Evolutionary conservation across 2,888 invertebrate species (phyloP).

Genomic region (Suillia variegata): DNA sequence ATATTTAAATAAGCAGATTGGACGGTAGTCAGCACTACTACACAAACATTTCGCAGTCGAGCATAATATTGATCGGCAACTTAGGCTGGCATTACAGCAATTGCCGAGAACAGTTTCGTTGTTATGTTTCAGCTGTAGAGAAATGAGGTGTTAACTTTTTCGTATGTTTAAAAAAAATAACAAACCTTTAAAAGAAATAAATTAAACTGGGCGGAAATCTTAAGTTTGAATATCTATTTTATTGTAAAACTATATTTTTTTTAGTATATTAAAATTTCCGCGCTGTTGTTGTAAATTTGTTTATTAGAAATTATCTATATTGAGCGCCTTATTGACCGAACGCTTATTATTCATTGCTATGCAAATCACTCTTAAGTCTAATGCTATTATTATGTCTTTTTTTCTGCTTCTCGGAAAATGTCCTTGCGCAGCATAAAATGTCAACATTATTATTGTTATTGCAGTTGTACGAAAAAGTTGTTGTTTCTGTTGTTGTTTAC

Average conservation of each 20-base stretch:
- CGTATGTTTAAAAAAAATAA: too few species aligned
- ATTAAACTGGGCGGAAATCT: too few species aligned
- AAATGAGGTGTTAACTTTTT: too few species aligned
- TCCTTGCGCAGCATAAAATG: constrained; percentile 6
- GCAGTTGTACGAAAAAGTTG: too few species aligned
- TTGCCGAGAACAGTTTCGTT: not conserved
- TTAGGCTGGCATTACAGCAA: not conserved
- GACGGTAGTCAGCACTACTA: constrained; percentile 12
- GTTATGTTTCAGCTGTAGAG: too few species aligned
- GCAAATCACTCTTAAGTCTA: constrained; percentile 53
- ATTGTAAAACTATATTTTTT: too few species aligned
- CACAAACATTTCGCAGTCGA: constrained; percentile 5
- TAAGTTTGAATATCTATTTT: too few species aligned
- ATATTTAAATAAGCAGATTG: constrained; percentile 36
- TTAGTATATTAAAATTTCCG: too few species aligned
- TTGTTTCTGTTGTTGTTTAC: too few species aligned
- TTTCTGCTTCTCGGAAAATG: too few species aligned
- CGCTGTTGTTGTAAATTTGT: not conserved
- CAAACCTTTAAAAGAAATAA: too few species aligned
- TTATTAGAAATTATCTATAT: not conserved
- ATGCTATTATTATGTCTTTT: constrained; percentile 45
- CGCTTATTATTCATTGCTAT: constrained; percentile 54
- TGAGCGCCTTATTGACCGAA: constrained; percentile 24
- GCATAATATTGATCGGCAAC: not conserved
- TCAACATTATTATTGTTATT: not conserved